Conservation (phyloP, 2,888 invertebrate species). For the Heliconius charithonia region DNA sequence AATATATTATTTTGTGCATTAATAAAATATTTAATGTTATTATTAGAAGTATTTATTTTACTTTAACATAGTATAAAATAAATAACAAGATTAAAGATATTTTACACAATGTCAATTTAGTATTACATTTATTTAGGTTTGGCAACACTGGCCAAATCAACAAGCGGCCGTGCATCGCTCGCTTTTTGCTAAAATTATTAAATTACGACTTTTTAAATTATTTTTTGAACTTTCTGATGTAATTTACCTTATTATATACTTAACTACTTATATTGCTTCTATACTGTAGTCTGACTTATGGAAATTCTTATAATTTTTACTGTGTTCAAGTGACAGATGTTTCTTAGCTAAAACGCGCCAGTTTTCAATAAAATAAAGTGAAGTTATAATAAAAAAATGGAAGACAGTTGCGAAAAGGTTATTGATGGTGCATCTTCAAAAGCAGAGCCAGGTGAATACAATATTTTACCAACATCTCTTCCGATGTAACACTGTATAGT, state of each 20-base stretch:
- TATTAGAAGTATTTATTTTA: background rate
- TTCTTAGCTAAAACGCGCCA: conserved; percentile 70
- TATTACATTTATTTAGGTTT: conserved; percentile 37
- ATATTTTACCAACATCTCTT: conserved; percentile 46
- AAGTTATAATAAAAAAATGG: conserved; percentile 59
- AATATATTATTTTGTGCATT: too few species aligned
- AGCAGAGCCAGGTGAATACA: conserved; percentile 59
- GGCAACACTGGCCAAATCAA: conserved; percentile 73
- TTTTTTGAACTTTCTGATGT: conserved; percentile 39
- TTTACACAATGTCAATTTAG: background rate
- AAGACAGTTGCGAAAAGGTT: conserved; percentile 58
- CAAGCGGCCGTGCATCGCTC: conserved; percentile 66
- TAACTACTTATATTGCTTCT: conserved; percentile 29
- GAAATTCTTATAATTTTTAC: conserved; percentile 60
- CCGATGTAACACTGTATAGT: conserved; percentile 51
- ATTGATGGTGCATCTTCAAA: conserved; percentile 56
- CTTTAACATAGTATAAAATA: background rate
- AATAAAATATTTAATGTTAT: background rate
- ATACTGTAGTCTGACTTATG: conserved; percentile 42
- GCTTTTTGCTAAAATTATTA: conserved; percentile 52
- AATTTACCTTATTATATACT: conserved; percentile 28
- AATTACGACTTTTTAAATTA: conserved; percentile 40
- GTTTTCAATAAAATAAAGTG: conserved; percentile 58
- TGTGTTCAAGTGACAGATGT: conserved; percentile 70
- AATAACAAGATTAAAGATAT: background rate